Evolutionary conservation across 2,888 invertebrate species (phyloP).

Genomic region (Ornithoptera alexandrae): DNA sequence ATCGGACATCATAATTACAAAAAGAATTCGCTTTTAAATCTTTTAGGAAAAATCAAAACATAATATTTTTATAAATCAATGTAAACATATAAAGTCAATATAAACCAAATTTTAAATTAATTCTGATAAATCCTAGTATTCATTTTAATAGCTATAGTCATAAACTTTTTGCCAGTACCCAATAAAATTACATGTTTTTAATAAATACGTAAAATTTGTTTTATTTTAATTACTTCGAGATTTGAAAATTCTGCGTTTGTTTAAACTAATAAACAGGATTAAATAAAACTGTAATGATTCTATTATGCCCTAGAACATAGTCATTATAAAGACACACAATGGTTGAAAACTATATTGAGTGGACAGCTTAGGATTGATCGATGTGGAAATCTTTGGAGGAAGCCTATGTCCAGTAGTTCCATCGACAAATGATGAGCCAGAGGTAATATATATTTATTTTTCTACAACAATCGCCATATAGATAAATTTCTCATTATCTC

Average conservation of each 20-base stretch:
- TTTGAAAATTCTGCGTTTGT: background rate
- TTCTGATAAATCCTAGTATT: conserved; percentile 12
- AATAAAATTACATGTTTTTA: background rate
- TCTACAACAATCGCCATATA: too few species aligned
- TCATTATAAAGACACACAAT: too few species aligned
- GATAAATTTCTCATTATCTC: too few species aligned
- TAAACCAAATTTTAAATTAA: conserved; percentile 25
- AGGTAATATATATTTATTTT: too few species aligned
- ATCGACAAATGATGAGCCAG: too few species aligned
- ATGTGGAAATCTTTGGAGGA: too few species aligned
- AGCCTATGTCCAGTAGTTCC: too few species aligned
- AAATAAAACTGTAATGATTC: too few species aligned
- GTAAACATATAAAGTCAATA: conserved; percentile 14
- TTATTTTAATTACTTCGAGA: background rate
- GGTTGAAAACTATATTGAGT: too few species aligned
- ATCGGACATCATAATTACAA: conserved; percentile 18
- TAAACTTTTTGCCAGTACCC: conserved; percentile 1
- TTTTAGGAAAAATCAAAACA: conserved; percentile 16
- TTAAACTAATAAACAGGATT: background rate
- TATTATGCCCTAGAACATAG: too few species aligned
- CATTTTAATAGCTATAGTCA: background rate
- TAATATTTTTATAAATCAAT: conserved; percentile 25
- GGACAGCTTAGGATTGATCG: too few species aligned
- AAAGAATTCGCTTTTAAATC: conserved; percentile 2
- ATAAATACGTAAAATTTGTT: background rate